Evolutionary conservation across 2,888 invertebrate genomes (phyloP).

Genomic region (Phengaris alcon): DNA sequence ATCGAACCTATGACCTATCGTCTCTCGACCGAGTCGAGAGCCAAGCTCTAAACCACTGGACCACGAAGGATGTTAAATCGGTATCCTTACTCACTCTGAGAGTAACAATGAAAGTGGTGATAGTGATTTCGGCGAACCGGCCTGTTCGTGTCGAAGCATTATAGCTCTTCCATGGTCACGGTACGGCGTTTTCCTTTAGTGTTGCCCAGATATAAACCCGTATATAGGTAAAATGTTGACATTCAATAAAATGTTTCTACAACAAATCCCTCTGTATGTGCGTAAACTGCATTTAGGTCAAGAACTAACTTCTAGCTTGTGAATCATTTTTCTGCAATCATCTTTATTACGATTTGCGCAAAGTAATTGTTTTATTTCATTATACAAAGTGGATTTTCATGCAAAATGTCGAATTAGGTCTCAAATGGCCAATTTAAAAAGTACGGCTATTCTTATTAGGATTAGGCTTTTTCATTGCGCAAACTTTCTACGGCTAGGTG

Average conservation of each 20-base stretch:
- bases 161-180: too few relatives aligned
- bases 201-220: too few relatives aligned
- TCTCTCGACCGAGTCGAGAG: too few relatives aligned
- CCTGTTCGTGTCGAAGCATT: not conserved
- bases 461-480: not conserved
- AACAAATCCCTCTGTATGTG: constrained; percentile 34
- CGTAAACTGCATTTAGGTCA: constrained; percentile 51
- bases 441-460: not conserved
- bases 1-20: too few relatives aligned
- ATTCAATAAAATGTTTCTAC: not conserved
- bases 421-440: not conserved
- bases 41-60: too few relatives aligned
- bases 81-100: too few relatives aligned
- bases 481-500: not conserved
- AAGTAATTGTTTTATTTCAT: constrained; percentile 36
- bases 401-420: constrained; percentile 21
- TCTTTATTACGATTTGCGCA: constrained; percentile 45
- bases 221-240: not conserved
- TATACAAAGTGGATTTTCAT: constrained; percentile 32
- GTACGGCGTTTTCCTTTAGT: too few relatives aligned
- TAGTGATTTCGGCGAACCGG: too few relatives aligned
- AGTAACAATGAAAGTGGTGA: too few relatives aligned
- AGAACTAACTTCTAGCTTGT: constrained; percentile 45
- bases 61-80: too few relatives aligned
- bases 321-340: constrained; percentile 56